Base-by-base conservation (phyloP, 2,797 vertebrate genomes). In the Cirrhinus molitorella region DNA sequence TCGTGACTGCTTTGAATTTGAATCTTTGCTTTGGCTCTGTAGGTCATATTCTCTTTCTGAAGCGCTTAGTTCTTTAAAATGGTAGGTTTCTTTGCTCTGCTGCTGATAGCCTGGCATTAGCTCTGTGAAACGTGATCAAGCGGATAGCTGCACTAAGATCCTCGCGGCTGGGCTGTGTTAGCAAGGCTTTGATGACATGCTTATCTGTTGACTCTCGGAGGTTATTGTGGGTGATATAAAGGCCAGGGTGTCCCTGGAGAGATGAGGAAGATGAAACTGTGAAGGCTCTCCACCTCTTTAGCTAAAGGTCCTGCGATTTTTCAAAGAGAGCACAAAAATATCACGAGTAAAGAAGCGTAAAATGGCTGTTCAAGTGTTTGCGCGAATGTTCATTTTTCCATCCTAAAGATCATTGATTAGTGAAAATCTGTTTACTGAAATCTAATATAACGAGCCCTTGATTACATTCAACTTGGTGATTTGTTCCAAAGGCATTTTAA, bases 121-220 rank as follows among this genome's bases (percentile, higher is more conserved):
- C 67, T 78, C 67, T 75, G 31, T 76, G 72, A 86, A n/a, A 80
- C 51, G 68, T 68, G 83, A 87, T 85, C 63, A 77, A 79, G 86
- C n/a, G 40, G 80, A 83, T 83, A 61, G 59, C 53, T 34, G 49
- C 21, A n/a, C 47, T 72, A 19, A 67, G 73, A 81, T 81, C 77
- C 34, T 72, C 13, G 14, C 7, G 19, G 65, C 75, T 37, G 31
- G 17, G 47, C 16, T 13, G 21, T 79, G 31, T 55, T 77, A 23
- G 28, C 65, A 25, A 23, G 71, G 53, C 51, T 47, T 85, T 85
- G 78, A 75, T 77, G 75, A 71, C 57, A 63, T 83, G 57, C 74
- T 47, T 47, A 45, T 63, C 55, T 68, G 67, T 65, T 83, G 68
- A 51, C 66, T 28, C 40, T 67, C 31, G 4, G 68, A 78, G 76